A percentile compares a stretch with the other conserved stretches of the same genome.
These are phyloP conservation scores for Hippolais icterina DNA, from an alignment of 2,113 vertebrate genomes.

Conservation along the genomic window DNA sequence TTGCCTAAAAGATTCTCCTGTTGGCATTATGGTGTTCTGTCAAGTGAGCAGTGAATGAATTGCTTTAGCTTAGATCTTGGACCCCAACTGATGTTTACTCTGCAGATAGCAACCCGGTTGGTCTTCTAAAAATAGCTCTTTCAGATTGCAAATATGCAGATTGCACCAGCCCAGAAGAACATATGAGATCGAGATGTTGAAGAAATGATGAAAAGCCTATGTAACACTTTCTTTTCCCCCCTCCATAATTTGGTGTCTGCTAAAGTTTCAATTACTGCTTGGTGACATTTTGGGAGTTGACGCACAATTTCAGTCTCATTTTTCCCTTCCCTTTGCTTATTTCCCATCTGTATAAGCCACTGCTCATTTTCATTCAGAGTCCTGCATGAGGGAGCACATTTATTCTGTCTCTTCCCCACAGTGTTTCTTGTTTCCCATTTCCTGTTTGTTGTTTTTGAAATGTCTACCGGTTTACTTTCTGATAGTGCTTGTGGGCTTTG, in stretches of 20 bases:
- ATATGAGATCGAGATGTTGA: background rate
- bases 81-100: background rate
- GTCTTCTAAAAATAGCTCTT: conserved; percentile 8
- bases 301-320: background rate
- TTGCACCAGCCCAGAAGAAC: background rate
- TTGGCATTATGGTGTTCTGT: background rate
- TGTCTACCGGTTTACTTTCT: background rate
- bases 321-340: background rate
- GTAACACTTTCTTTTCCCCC: background rate
- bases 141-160: background rate
- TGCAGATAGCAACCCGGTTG: background rate
- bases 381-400: background rate
- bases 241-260: background rate
- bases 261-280: background rate
- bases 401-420: background rate
- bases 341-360: background rate
- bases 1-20: background rate
- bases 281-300: background rate
- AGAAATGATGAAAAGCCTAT: background rate
- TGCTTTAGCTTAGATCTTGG: conserved; percentile 10
- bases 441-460: background rate
- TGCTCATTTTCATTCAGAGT: background rate
- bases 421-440: background rate
- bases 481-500: background rate
- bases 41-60: background rate